Conservation (phyloP, 2,113 vertebrate species). For the Corythornis madagascariensis region DNA sequence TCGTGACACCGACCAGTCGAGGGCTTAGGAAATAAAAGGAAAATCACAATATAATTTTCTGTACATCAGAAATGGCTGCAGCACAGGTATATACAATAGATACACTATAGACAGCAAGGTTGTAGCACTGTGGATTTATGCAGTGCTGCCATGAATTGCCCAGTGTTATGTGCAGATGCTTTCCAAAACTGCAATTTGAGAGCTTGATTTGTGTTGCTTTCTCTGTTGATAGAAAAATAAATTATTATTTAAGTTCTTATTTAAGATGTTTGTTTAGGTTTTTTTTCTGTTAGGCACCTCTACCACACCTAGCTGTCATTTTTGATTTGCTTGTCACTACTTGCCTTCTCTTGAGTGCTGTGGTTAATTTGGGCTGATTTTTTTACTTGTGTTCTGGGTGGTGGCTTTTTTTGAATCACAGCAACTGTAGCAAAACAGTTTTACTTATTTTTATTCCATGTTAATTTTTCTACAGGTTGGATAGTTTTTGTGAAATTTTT, state of each 20-base stretch:
- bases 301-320: neutral
- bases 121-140: accelerated
- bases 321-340: neutral
- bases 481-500: neutral
- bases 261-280: neutral
- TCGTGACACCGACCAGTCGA: accelerated
- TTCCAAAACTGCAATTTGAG: neutral
- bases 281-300: neutral
- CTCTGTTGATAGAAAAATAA: neutral
- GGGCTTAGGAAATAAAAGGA: neutral
- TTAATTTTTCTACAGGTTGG: neutral
- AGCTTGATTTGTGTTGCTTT: neutral
- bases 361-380: neutral
- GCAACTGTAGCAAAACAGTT: neutral
- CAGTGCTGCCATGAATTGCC: neutral
- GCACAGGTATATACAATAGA: neutral
- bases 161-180: neutral
- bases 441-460: neutral
- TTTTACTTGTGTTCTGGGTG: neutral
- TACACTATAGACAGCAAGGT: no score
- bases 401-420: neutral
- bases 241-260: neutral
- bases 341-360: neutral
- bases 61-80: neutral
- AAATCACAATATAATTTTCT: neutral